Base-by-base conservation (phyloP, 1,140 invertebrate species). In the Neodiprion lecontei region DNA sequence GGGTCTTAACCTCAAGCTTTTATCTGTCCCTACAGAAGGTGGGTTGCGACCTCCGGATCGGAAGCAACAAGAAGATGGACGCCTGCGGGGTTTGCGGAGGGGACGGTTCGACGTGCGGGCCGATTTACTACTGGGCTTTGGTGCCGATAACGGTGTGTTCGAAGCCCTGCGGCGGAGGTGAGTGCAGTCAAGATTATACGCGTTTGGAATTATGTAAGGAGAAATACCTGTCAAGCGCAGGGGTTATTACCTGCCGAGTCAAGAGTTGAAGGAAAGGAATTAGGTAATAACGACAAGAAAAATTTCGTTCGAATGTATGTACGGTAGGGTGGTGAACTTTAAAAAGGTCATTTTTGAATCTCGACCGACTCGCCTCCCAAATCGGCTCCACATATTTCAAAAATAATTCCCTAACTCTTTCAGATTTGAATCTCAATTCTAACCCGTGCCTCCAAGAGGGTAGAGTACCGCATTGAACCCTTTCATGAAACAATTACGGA, bases 101-200 rank as follows among this genome's bases (percentile, higher is more conserved):
- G 50, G 95, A 97, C 85, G 96, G 96, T 67, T 93, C 93, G 72
- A 92, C 93, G 68, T 96, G 96, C 87, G 90, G 93, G 79, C 92
- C 93, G 68, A 88, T 94, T 69, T 97, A 96, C 89, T 92, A 94
- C 79, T 98, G 97, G 96, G 91, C 93, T 73, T 90, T 95, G 69
- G 92, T 94, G 67, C 92, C 94, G 72, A 93, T 93, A 77, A 95
- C 94, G 4, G 89, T 94, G 53, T 98, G 97, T 86, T 96, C 96
- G 14, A 93, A 93, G 73, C 94, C 95, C 67, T 98, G 97, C 89
- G 96, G 97, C 75, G 96, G 96, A 91, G 97, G 96, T 98, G 90
- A 91, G 91, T 85, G 47, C 53, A 61, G 1, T 40, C 28, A 5
- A 40, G 1, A 40, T 40, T 40, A 40, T 40, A 40, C 28, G 5